Evolutionary conservation across 2,797 vertebrate species (phyloP).

Genomic region (Crax fasciolata): DNA sequence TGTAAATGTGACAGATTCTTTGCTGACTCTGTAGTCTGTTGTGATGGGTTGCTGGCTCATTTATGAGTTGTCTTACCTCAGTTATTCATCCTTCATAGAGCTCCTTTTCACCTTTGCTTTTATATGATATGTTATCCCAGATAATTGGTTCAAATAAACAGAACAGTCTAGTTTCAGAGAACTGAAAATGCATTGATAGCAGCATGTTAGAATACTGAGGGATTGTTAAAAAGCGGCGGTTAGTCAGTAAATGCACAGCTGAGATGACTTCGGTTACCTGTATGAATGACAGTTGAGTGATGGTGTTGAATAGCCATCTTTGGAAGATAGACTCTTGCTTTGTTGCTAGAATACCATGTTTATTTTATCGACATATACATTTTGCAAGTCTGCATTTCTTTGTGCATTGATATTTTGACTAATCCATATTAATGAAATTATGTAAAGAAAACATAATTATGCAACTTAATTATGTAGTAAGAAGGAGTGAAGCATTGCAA

Average conservation of each 20-base stretch:
- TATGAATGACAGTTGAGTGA: not conserved
- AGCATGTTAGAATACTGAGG: not conserved
- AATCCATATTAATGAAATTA: slow-evolving; percentile 72
- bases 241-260: not conserved
- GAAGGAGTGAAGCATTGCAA: slow-evolving; percentile 58
- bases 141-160: not conserved
- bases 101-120: slow-evolving; percentile 41
- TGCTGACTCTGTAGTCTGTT: slow-evolving; percentile 27
- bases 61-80: slow-evolving; percentile 9
- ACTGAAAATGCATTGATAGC: not conserved
- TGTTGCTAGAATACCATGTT: not conserved
- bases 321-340: not conserved
- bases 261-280: not conserved
- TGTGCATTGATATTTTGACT: slow-evolving; percentile 33
- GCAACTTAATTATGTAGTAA: slow-evolving; percentile 61
- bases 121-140: not conserved
- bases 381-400: slow-evolving; percentile 66
- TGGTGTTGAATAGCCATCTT: not conserved
- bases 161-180: not conserved
- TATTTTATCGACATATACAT: not conserved
- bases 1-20: slow-evolving; percentile 25
- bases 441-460: slow-evolving; percentile 1
- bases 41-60: not conserved
- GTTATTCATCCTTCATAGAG: slow-evolving; percentile 1
- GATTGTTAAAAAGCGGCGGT: not conserved